phyloP scores from a whole-genome alignment of 2,888 invertebrate species.

The Lypha dubia region DNA sequence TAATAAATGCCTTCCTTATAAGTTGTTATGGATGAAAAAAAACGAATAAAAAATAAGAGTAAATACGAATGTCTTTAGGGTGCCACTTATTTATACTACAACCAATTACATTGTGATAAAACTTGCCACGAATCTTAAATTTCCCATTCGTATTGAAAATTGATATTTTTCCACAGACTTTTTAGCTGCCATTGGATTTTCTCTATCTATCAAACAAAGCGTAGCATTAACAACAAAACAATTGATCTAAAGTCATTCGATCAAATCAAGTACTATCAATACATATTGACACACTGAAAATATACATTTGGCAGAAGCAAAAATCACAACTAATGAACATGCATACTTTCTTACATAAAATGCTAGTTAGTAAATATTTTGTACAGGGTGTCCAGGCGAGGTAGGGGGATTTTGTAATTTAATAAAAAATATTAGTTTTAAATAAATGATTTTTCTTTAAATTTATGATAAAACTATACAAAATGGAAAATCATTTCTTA shows the following conservation, averaged over 20 bases:
- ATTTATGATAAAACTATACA: no score
- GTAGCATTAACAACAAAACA: slow-evolving; percentile 18
- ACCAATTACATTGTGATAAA: slow-evolving; percentile 53
- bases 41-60: slow-evolving; percentile 14
- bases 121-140: slow-evolving; percentile 66
- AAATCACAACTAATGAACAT: no score
- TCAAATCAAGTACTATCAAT: slow-evolving; percentile 15
- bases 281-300: background rate
- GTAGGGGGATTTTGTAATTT: no score
- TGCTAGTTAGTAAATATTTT: no score
- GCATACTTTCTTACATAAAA: background rate
- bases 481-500: no score
- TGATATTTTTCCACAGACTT: slow-evolving; percentile 49
- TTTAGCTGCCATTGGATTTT: slow-evolving; percentile 38
- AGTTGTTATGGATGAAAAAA: slow-evolving; percentile 15
- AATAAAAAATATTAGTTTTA: no score
- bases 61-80: slow-evolving; percentile 51
- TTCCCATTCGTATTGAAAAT: slow-evolving; percentile 56
- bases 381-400: no score
- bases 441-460: no score
- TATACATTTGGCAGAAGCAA: background rate
- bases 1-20: slow-evolving; percentile 27
- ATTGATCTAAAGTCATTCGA: slow-evolving; percentile 32
- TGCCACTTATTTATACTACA: slow-evolving; percentile 27
- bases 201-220: slow-evolving; percentile 19